Evolutionary conservation across 1,140 invertebrate genomes (phyloP), one percentile per base, ranked within the genome.

Genomic region (Ceratina calcarata): DNA sequence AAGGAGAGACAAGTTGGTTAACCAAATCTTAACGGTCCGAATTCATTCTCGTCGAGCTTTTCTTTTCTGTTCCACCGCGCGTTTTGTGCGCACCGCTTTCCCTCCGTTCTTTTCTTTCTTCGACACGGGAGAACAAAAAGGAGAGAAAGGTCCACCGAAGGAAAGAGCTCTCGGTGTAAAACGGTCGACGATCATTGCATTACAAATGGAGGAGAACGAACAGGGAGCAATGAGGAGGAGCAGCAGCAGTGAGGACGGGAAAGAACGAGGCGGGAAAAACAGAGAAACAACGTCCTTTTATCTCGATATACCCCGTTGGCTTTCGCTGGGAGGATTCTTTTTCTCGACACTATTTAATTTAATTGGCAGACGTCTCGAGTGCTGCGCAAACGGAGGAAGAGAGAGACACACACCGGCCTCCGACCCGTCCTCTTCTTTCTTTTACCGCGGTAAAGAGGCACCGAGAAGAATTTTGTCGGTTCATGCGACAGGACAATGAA

Each of bases 361-460:
- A 87, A 91, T 90, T 90, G 87, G 86, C 82, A 85, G 88, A 86
- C 86, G 87, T 90, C 88, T 90, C 88, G 76, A 90, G 88, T 83
- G 81, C 51, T 84, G 71, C 57, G 83, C 78, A 87, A 89, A 88
- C 75, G 88, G 76, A 62, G 18, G n/a, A 65, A 69, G 53, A 65
- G 12, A 37, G 7, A 53, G 22, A 10, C 2, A 24, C 2, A n/a
- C 10, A 2, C 45, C 16, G 0, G 0, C n/a, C 45, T 12, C 18
- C 64, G 37, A 20, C 12, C 18, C 10, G 16, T 37, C 27, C 61
- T 58, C 24, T 65, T 65, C 58, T 24, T 32, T n/a, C 37, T 66
- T 73, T 60, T 67, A 64, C n/a, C 13, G 15, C n/a, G 15, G 10
- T 18, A 66, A 49, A 32, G 49, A n/a, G 22, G 37, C 10, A 6